Evolutionary conservation across 2,797 vertebrate species (phyloP), one percentile per base, ranked within the genome.

Genomic region (Takifugu rubripes): DNA sequence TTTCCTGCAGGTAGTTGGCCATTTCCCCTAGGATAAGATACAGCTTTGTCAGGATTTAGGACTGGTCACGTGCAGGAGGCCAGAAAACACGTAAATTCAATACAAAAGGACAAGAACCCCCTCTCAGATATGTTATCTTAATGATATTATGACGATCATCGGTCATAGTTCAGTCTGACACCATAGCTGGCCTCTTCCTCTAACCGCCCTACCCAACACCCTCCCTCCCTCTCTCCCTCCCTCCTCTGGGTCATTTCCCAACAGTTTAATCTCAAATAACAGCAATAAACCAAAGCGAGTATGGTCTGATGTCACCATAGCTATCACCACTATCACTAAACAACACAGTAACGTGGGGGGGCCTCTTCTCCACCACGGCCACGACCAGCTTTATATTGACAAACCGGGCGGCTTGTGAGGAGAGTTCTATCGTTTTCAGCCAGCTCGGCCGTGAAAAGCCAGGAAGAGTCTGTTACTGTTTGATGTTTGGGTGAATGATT

Each of bases 401-500:
- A 16, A 31, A 15, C 11, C 1, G 8, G n/a, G 7, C 8, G 5
- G 17, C 12, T n/a, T 48, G 57, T 51, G 52, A 53, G 11, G 14
- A 0, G 25, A 40, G 47, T 31, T 31, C 29, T 29, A 31, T 31
- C 29, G 4, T 33, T 33, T 33, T 29, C 27, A 29, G 8, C 5
- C 27, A 29, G 5, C 27, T 29, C 27, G 27, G 27, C 27, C 3
- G 27, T 47, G 21, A 52, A 63, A 62, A 68, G 57, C 62, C 14
- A 64, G 40, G 51, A 29, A 40, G 31, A 5, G 24, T 54, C 68
- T 63, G 85, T 84, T 67, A 56, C 75, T 78, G 72, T 77, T 85
- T 82, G 68, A 70, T 74, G 65, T 49, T 1, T 2, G 5, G 31
- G 78, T 87, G 54, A 87, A 89, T 86, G 57, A 87, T 87, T 87